These are phyloP conservation scores for Agriopis marginaria DNA, from an alignment of 2,888 invertebrate species.

Conservation along the genomic window DNA sequence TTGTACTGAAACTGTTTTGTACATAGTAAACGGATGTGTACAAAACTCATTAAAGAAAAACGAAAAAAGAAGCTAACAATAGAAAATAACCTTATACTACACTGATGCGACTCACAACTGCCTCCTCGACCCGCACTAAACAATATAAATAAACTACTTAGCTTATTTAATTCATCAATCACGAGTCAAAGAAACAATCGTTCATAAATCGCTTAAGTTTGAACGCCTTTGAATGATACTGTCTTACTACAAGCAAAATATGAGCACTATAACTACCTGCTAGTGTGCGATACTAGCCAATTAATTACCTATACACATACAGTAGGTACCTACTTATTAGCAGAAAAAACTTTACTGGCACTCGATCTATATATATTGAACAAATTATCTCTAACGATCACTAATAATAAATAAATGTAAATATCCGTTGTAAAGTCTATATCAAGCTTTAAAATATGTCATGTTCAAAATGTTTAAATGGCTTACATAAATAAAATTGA, in stretches of 20 bases:
- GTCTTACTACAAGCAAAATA: conserved; percentile 2
- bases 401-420: conserved; percentile 49
- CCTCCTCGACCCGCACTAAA: too few relatives aligned
- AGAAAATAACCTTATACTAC: too few relatives aligned
- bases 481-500: conserved; percentile 49
- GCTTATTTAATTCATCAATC: too few relatives aligned
- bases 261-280: neutral
- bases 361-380: conserved; percentile 63
- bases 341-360: conserved; percentile 59
- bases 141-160: too few relatives aligned
- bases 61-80: too few relatives aligned
- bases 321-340: conserved; percentile 37
- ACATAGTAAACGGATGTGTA: too few relatives aligned
- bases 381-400: conserved; percentile 64
- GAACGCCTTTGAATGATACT: neutral
- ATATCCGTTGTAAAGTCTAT: conserved; percentile 44
- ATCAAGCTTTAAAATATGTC: conserved; percentile 42
- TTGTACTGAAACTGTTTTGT: too few relatives aligned
- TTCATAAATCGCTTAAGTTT: too few relatives aligned
- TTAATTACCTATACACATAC: conserved; percentile 36
- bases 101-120: too few relatives aligned
- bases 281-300: conserved; percentile 33
- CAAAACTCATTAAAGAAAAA: too few relatives aligned
- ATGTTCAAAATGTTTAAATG: conserved; percentile 42
- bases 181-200: too few relatives aligned